These are phyloP conservation scores for Hucho hucho DNA, from an alignment of 2,113 vertebrate species.

Conservation along the genomic window DNA sequence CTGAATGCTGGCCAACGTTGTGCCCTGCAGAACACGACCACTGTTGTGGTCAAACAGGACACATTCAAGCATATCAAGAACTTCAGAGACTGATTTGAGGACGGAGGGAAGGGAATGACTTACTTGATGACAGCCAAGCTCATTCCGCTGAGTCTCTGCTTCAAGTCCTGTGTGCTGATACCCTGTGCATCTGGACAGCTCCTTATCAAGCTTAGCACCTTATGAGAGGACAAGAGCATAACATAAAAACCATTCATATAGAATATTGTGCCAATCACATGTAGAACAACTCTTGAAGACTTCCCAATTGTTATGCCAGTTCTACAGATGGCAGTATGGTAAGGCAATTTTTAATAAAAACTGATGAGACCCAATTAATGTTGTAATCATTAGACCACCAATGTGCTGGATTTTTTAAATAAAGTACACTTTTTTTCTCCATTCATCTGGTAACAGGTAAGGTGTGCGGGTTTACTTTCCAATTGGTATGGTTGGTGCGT, in stretches of 20 bases:
- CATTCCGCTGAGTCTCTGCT: slow-evolving; percentile 79
- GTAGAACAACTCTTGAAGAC: neutral
- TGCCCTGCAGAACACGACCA: too few species aligned
- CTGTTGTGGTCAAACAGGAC: neutral
- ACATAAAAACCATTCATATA: neutral
- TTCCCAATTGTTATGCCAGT: neutral
- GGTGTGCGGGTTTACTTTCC: too few species aligned
- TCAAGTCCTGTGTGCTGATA: slow-evolving; percentile 89
- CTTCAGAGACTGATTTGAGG: neutral
- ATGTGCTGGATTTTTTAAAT: too few species aligned
- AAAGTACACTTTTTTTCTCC: too few species aligned
- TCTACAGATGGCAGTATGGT: too few species aligned
- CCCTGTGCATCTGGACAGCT: slow-evolving; percentile 84
- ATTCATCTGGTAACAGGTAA: neutral
- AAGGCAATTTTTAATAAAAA: neutral
- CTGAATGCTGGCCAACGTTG: too few species aligned
- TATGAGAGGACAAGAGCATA: slow-evolving; percentile 8
- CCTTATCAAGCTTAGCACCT: slow-evolving; percentile 93
- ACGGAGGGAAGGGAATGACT: slow-evolving; percentile 41
- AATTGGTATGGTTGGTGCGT: neutral
- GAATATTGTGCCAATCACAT: neutral
- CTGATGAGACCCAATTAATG: too few species aligned
- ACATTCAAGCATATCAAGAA: neutral
- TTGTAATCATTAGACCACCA: too few species aligned
- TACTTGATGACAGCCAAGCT: slow-evolving; percentile 85